Evolutionary conservation across 92 coral and sea anemone genomes (phyloP).

Genomic region (Ricordea florida): DNA sequence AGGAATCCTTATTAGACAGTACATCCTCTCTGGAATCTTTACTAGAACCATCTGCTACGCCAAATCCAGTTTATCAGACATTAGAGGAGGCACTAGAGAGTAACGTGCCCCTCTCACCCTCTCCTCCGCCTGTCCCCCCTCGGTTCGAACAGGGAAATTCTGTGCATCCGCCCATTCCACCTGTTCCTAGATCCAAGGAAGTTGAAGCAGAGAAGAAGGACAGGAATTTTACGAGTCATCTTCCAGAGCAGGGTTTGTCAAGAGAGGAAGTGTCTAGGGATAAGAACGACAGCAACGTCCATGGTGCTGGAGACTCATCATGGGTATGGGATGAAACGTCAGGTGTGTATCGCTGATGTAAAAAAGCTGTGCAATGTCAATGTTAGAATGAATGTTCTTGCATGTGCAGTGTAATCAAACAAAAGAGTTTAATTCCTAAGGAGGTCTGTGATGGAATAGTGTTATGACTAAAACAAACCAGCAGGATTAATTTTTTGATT

Average conservation of each 20-base stretch:
- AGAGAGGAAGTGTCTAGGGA: too few relatives aligned
- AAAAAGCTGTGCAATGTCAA: too few relatives aligned
- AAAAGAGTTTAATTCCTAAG: too few relatives aligned
- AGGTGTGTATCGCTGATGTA: slow-evolving; percentile 53
- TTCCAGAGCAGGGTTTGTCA: neutral
- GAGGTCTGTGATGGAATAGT: too few relatives aligned
- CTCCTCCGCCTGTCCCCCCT: slow-evolving; percentile 64
- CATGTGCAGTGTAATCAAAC: too few relatives aligned
- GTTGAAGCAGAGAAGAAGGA: too few relatives aligned
- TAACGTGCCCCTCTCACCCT: slow-evolving; percentile 17
- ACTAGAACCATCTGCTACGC: slow-evolving; percentile 36
- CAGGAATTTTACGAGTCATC: slow-evolving; percentile 51
- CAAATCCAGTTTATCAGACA: slow-evolving; percentile 60
- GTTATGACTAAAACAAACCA: slow-evolving; percentile 8
- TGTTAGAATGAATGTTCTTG: too few relatives aligned
- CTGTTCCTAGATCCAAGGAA: slow-evolving; percentile 7
- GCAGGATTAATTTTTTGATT: neutral
- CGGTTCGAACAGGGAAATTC: slow-evolving; percentile 29
- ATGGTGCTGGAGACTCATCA: slow-evolving; percentile 24
- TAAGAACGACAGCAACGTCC: too few relatives aligned
- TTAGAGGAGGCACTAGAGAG: slow-evolving; percentile 28
- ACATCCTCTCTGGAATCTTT: slow-evolving; percentile 45
- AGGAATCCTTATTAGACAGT: neutral
- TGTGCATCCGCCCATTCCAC: slow-evolving; percentile 47
- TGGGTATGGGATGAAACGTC: slow-evolving; percentile 61